These are phyloP conservation scores for Leptura quadrifasciata DNA, from an alignment of 2,888 invertebrate genomes.

Conservation along the genomic window DNA sequence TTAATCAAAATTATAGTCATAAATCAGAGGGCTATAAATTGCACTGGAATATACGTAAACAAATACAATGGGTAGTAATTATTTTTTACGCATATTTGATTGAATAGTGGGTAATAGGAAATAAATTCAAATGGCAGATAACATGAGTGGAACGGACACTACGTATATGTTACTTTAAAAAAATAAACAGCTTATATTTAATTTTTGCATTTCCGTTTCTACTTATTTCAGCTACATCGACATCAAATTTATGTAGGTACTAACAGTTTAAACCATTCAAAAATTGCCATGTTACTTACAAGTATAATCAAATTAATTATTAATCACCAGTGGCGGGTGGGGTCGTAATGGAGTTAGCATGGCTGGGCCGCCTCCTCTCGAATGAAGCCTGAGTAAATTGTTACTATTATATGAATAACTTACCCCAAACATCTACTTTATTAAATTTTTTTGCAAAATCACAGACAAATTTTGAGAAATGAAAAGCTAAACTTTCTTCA, in stretches of 20 bases:
- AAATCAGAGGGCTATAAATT: no score
- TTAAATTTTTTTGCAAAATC: no score
- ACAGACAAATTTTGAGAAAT: no score
- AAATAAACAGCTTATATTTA: slow-evolving; percentile 1
- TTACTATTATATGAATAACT: no score
- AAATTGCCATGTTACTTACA: neutral
- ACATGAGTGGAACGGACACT: neutral
- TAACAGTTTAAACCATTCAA: neutral
- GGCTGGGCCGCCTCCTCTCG: no score
- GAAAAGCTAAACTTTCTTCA: no score
- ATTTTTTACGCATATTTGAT: neutral
- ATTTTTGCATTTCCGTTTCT: slow-evolving; percentile 19
- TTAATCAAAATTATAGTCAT: no score
- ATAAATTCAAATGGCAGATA: neutral
- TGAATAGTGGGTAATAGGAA: neutral
- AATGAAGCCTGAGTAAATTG: no score
- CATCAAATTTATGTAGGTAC: slow-evolving; percentile 8
- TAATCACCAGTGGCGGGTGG: no score
- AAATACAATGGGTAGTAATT: neutral
- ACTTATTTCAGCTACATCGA: slow-evolving; percentile 38
- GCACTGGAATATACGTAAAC: neutral
- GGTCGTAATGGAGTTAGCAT: no score
- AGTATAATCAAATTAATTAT: neutral
- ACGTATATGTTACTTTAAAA: neutral
- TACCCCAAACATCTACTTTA: no score